Percentiles rank a stretch among this genome's conserved stretches.
These are phyloP conservation scores for Erpetoichthys calabaricus DNA, from an alignment of 2,797 vertebrate genomes.

Conservation along the genomic window DNA sequence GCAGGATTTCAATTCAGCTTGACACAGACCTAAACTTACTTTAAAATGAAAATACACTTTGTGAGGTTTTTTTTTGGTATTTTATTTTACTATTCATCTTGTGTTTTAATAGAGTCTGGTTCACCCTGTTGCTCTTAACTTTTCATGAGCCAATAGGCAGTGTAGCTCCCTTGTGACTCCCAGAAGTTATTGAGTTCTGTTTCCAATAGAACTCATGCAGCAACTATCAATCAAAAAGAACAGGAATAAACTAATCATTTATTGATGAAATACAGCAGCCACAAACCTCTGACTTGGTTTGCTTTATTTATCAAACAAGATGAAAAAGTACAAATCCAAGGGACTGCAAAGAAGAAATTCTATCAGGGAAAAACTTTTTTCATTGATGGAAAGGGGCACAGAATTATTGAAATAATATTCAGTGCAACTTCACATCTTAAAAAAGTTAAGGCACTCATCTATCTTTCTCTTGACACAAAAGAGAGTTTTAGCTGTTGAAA, in stretches of 20 bases:
- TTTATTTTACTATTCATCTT: slow-evolving; percentile 15
- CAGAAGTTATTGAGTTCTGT: slow-evolving; percentile 56
- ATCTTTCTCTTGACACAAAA: too few species aligned
- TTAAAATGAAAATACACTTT: too few species aligned
- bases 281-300: slow-evolving; percentile 63
- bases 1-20: too few species aligned
- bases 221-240: slow-evolving; percentile 65
- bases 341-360: slow-evolving; percentile 47
- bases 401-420: too few species aligned
- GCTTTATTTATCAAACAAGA: slow-evolving; percentile 70
- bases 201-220: slow-evolving; percentile 56
- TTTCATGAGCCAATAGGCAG: slow-evolving; percentile 58
- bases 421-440: too few species aligned
- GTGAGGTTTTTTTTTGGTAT: neutral
- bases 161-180: slow-evolving; percentile 46
- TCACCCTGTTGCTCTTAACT: slow-evolving; percentile 52
- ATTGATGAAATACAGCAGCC: slow-evolving; percentile 60
- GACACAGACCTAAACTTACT: too few species aligned
- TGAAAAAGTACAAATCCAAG: slow-evolving; percentile 68
- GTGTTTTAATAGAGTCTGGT: slow-evolving; percentile 11
- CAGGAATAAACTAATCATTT: slow-evolving; percentile 64
- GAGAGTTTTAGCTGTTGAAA: too few species aligned
- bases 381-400: slow-evolving; percentile 43
- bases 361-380: slow-evolving; percentile 52
- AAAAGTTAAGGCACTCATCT: too few species aligned